Evolutionary conservation across 2,888 invertebrate species (phyloP).

Genomic region (Cantharis rustica): DNA sequence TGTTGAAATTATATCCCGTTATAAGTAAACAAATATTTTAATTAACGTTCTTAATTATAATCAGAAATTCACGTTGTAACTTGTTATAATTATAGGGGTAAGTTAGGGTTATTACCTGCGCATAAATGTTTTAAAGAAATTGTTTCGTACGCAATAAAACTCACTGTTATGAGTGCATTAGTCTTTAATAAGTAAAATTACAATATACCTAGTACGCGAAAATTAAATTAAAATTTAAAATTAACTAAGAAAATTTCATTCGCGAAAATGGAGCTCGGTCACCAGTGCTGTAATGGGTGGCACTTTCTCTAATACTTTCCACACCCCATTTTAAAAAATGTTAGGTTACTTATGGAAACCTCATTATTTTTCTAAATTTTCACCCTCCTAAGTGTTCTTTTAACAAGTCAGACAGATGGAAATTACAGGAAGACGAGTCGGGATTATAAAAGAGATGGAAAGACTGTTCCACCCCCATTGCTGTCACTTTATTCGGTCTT

Average conservation of each 20-base stretch:
- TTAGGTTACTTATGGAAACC: neutral
- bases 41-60: conserved; percentile 27
- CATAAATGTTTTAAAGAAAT: conserved; percentile 16
- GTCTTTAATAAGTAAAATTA: neutral
- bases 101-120: conserved; percentile 20
- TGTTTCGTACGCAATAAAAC: neutral
- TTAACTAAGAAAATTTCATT: neutral
- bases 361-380: neutral
- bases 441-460: neutral
- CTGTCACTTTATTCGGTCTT: neutral
- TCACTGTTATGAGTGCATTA: neutral
- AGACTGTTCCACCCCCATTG: neutral
- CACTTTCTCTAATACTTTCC: neutral
- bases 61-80: conserved; percentile 13
- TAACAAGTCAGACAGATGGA: neutral
- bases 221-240: neutral
- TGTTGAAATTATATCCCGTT: conserved; percentile 6
- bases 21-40: conserved; percentile 18
- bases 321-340: neutral
- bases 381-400: neutral
- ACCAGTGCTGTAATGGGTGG: neutral
- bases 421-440: neutral
- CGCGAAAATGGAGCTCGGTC: neutral
- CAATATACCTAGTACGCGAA: neutral
- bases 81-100: conserved; percentile 11